Base-by-base conservation (phyloP, 2,888 invertebrate genomes). In the Theristus sp. region DNA sequence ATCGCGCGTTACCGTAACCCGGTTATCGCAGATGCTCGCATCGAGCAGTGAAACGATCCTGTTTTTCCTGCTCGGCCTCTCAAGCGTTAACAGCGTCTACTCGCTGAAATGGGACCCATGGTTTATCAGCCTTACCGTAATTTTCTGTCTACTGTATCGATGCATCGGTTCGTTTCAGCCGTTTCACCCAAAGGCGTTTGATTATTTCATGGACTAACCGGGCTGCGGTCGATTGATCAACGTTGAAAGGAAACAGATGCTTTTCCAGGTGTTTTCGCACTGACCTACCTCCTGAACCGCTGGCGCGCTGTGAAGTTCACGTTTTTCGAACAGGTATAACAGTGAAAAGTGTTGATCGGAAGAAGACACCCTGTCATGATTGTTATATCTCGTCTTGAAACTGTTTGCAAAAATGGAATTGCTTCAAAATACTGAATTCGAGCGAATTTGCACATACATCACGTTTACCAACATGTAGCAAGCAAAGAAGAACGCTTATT, bases 1-100 rank as follows among this genome's bases (percentile, higher is more conserved):
- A 10, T 10, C 26, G 26, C 25, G 28, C 27, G 27, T 22, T 13
- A 27, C 38, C 38, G 38, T 38, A 13, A 38, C 10, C 38, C 10
- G 38, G 38, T 13, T 10, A 10, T 13, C 93, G 85, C 94, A 94
- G 79, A 93, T 94, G 93, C 76, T 94, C 69, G 89, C 90, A 63
- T 89, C 89, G 67, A 88, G 90, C 1, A 88, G 91, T 17, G 94
- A 94, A 78, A 93, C 93, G 3, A 89, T 94, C 73, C 94, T 94
- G 73, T 94, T 94, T 78, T 90, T 94, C 89, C 91, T 94, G 78
- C 82, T 94, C 62, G 94, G 94, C 10, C 89, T 93, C 27, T 89
- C 91, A 27, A 91, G 93, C 0, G 88, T 90, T 61, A 89, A 88
- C 71, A 87, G 88, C 74, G 81, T 81, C 65, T 91, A 93, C 75